phyloP scores from a whole-genome alignment of 2,888 invertebrate genomes.

The Drosophila niveifrons region DNA sequence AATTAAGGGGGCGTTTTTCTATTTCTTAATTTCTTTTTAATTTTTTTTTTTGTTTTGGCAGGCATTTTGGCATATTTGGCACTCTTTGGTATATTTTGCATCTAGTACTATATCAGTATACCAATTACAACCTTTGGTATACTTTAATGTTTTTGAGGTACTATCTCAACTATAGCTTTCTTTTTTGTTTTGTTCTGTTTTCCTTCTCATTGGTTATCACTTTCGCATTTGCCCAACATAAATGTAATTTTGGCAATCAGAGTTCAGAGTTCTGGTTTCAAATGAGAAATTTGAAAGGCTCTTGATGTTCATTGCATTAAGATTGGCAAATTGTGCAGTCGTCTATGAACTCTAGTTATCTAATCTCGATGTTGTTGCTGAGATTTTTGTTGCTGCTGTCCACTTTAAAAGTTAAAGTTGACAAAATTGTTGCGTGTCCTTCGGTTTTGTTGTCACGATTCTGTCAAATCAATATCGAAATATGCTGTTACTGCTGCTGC shows the following conservation, averaged over 20 bases:
- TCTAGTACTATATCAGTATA: no score
- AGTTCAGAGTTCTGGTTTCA: neutral
- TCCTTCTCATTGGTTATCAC: no score
- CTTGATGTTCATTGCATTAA: conserved; percentile 27
- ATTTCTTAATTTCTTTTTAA: no score
- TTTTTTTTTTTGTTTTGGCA: no score
- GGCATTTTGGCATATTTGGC: no score
- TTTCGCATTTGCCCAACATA: neutral
- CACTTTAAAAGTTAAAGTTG: conserved; percentile 4
- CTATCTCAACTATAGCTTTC: no score
- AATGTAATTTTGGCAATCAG: neutral
- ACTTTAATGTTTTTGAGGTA: no score
- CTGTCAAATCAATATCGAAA: conserved; percentile 49
- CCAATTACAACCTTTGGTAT: no score
- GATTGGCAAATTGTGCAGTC: conserved; percentile 36
- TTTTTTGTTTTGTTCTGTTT: no score
- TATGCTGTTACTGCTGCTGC: conserved; percentile 20
- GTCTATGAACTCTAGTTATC: conserved; percentile 27
- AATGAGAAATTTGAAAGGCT: conserved; percentile 42
- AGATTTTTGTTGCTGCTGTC: neutral
- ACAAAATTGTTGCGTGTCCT: conserved; percentile 4
- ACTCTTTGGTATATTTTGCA: no score
- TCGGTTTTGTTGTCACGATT: conserved; percentile 7
- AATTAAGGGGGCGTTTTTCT: no score
- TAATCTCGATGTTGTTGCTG: conserved; percentile 13